A percentile compares a stretch with the other conserved stretches of the same genome.
Conservation (phyloP, 2,797 vertebrate species). For the Enteromius anoplus region DNA sequence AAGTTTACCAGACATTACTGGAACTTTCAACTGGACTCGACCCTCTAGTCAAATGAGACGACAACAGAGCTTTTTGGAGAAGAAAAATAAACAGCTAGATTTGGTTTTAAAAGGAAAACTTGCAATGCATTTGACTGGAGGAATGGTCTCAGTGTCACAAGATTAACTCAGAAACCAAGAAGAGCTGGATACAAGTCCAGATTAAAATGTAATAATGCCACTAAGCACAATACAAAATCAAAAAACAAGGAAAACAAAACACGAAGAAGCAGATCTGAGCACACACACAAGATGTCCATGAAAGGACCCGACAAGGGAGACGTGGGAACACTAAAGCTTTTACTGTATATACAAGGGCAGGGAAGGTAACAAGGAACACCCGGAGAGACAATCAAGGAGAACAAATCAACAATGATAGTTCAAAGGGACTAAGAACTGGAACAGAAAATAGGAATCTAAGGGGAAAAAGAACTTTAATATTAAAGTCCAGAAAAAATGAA, state of each 20-base stretch:
- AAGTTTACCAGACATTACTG: neutral
- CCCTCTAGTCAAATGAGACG: neutral
- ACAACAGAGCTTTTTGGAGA: neutral
- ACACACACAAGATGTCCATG: neutral
- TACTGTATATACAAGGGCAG: neutral
- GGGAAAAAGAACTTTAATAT: neutral
- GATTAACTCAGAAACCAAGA: neutral
- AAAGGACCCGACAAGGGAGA: neutral
- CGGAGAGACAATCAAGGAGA: neutral
- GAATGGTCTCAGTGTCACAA: neutral
- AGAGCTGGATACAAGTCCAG: neutral
- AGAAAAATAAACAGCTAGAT: neutral
- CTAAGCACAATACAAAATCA: neutral
- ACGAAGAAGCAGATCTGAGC: neutral
- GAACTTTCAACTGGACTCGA: neutral
- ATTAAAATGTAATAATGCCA: neutral
- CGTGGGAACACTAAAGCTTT: neutral
- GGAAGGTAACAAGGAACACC: neutral
- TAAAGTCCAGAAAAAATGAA: neutral
- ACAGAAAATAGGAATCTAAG: neutral
- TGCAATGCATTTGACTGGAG: neutral
- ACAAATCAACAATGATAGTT: neutral
- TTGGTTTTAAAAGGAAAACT: neutral
- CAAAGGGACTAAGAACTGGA: neutral
- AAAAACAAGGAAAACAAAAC: neutral